phyloP scores from a whole-genome alignment of 2,113 vertebrate genomes.

The Rhea pennata region DNA sequence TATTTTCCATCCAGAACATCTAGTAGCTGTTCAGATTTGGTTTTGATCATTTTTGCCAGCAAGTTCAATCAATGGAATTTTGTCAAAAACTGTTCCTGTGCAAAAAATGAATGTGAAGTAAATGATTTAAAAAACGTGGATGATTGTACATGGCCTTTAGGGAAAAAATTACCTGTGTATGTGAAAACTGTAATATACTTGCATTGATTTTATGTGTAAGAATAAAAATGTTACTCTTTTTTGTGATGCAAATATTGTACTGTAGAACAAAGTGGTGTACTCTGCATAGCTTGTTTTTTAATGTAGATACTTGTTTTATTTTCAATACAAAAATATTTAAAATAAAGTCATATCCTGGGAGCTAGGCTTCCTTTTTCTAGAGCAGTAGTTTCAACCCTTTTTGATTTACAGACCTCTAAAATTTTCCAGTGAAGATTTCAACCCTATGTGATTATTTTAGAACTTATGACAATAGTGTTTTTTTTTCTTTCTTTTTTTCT shows the following conservation, averaged over 20 bases:
- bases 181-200: background rate
- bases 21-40: background rate
- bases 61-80: background rate
- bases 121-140: background rate
- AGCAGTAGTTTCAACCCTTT: background rate
- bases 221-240: background rate
- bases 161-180: background rate
- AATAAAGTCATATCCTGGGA: background rate
- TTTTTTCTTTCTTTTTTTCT: background rate
- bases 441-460: background rate
- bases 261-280: background rate
- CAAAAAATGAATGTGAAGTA: background rate
- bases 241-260: background rate
- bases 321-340: background rate
- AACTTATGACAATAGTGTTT: background rate
- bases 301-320: background rate
- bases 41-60: background rate
- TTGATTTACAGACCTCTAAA: background rate
- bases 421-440: background rate
- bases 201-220: background rate
- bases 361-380: background rate
- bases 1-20: background rate
- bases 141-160: background rate
- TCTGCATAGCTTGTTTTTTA: background rate
- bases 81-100: background rate